Conservation (phyloP, 2,888 invertebrate genomes). For the Mimachlamys varia region DNA sequence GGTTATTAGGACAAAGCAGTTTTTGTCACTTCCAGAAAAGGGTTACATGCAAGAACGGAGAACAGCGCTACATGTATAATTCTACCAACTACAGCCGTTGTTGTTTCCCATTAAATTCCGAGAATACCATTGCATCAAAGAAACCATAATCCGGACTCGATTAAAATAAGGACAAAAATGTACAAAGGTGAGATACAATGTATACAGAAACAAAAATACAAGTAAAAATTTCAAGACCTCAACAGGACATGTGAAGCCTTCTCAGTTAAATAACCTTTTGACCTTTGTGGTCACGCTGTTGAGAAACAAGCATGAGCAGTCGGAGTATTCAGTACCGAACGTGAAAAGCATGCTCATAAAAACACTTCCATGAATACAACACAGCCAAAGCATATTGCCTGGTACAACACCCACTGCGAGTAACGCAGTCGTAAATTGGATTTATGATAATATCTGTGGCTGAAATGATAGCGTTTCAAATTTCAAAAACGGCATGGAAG, state of each 20-base stretch:
- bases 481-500: not conserved
- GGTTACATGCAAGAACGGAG: too few relatives aligned
- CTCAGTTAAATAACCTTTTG: not conserved
- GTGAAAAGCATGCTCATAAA: conserved; percentile 7
- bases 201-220: too few relatives aligned
- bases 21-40: too few relatives aligned
- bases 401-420: not conserved
- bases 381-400: not conserved
- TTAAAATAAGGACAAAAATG: too few relatives aligned
- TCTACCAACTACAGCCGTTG: too few relatives aligned
- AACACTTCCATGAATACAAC: not conserved
- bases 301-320: not conserved
- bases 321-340: not conserved
- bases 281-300: not conserved
- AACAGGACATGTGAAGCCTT: not conserved
- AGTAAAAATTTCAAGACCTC: too few relatives aligned
- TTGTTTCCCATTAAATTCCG: too few relatives aligned
- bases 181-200: too few relatives aligned
- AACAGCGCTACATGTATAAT: too few relatives aligned
- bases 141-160: too few relatives aligned
- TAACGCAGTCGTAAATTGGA: not conserved
- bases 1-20: too few relatives aligned
- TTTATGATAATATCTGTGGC: conserved; percentile 10
- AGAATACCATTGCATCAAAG: too few relatives aligned
- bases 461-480: not conserved